Conservation (phyloP, 1,140 invertebrate species). For the Drosophila lacertosa region DNA sequence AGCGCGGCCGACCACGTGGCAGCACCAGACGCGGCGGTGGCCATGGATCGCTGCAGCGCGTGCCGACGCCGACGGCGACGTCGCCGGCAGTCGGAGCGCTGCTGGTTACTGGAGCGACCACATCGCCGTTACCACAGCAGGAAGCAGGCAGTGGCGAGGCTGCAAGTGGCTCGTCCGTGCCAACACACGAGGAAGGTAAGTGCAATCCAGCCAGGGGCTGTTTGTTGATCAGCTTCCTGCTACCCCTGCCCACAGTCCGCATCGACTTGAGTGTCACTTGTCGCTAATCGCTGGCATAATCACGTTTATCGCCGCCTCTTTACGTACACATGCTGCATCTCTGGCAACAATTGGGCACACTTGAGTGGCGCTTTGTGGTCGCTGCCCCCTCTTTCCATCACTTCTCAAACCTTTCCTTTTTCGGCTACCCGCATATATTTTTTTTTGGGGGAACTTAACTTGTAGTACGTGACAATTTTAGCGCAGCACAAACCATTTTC, state of each 20-base stretch:
- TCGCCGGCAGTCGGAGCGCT: conserved; percentile 31
- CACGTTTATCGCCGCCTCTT: conserved; percentile 74
- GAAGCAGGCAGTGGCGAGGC: conserved; percentile 59
- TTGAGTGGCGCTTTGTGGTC: conserved; percentile 55
- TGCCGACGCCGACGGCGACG: conserved; percentile 68
- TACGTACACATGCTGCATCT: conserved; percentile 26
- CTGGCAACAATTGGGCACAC: conserved; percentile 51
- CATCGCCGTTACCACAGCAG: conserved; percentile 58
- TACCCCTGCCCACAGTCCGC: background rate
- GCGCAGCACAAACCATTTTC: conserved; percentile 50
- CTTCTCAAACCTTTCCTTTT: conserved; percentile 21
- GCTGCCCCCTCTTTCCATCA: conserved; percentile 46
- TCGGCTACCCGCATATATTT: conserved; percentile 53
- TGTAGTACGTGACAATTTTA: conserved; percentile 79
- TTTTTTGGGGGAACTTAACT: conserved; percentile 12
- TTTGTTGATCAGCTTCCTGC: conserved; percentile 27
- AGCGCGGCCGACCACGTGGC: conserved; percentile 88
- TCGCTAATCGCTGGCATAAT: conserved; percentile 77
- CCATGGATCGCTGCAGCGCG: conserved; percentile 71
- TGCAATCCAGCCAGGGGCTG: conserved; percentile 4
- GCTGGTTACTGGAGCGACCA: conserved; percentile 36
- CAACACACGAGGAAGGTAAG: conserved; percentile 65
- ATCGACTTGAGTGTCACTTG: conserved; percentile 70
- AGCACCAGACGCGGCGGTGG: conserved; percentile 85
- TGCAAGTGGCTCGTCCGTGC: conserved; percentile 30